Conservation (phyloP, 2,113 vertebrate species). For the Pteruthius melanotis region DNA sequence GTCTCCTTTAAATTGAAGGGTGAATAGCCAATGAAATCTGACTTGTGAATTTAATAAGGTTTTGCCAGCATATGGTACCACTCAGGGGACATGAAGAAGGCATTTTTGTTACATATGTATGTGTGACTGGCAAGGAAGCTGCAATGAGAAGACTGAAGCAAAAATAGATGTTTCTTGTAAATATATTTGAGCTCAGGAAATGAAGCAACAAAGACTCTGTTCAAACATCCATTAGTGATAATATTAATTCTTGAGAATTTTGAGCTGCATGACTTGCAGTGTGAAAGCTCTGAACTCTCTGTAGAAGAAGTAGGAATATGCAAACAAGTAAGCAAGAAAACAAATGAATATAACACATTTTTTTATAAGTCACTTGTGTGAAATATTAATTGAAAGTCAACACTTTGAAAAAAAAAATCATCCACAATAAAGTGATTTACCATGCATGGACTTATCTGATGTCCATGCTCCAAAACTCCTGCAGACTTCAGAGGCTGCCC, state of each 20-base stretch:
- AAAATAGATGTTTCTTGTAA: slow-evolving; percentile 31
- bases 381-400: not conserved
- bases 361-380: not conserved
- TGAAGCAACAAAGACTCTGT: not conserved
- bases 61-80: slow-evolving; percentile 40
- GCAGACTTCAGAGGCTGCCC: not conserved
- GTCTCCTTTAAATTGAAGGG: not conserved
- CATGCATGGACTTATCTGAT: not conserved
- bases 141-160: not conserved
- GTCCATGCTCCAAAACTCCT: not conserved
- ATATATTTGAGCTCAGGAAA: not conserved
- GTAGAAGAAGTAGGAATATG: not conserved
- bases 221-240: not conserved
- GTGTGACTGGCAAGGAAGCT: not conserved
- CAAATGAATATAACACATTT: not conserved
- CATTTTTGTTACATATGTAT: not conserved
- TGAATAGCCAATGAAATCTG: slow-evolving; percentile 43
- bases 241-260: not conserved
- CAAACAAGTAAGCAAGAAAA: not conserved
- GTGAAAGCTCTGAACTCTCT: not conserved
- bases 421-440: not conserved
- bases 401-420: not conserved
- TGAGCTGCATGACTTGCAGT: not conserved
- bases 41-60: slow-evolving; percentile 9
- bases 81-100: not conserved